phyloP scores from a whole-genome alignment of 37 sponge, comb jelly and placozoan genomes.

The Aplysina aerophoba region DNA sequence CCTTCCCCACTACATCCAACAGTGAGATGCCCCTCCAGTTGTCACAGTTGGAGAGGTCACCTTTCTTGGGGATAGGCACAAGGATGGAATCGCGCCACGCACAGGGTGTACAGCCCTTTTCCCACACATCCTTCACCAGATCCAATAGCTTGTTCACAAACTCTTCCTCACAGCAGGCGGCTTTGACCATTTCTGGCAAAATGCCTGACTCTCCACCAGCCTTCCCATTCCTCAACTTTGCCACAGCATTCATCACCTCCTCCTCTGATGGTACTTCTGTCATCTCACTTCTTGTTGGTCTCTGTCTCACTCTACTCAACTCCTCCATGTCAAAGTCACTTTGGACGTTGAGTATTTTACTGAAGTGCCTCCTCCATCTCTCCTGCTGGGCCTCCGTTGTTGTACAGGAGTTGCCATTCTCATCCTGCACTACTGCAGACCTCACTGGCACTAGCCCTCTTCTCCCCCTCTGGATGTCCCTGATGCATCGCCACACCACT shows the following conservation, averaged over 20 bases:
- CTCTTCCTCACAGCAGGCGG: not conserved
- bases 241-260: conserved; percentile 15
- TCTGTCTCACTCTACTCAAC: conserved; percentile 4
- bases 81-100: not conserved
- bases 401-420: not conserved
- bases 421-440: not conserved
- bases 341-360: not conserved
- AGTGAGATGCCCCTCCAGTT: conserved; percentile 30
- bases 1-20: conserved; percentile 34
- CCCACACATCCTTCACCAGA: conserved; percentile 5
- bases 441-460: conserved; percentile 24
- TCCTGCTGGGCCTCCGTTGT: conserved; percentile 13
- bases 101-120: no score
- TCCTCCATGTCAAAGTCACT: conserved; percentile 25
- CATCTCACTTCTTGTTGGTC: conserved; percentile 12
- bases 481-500: conserved; percentile 7
- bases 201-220: conserved; percentile 27
- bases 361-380: conserved; percentile 26
- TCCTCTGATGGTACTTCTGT: conserved; percentile 14
- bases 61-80: conserved; percentile 36
- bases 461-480: conserved; percentile 24
- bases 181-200: conserved; percentile 26
- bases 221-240: conserved; percentile 23
- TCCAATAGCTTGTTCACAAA: conserved; percentile 16
- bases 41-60: conserved; percentile 22